Base-by-base conservation (phyloP, 2,888 invertebrate genomes). In the Tenthredo amoena region DNA sequence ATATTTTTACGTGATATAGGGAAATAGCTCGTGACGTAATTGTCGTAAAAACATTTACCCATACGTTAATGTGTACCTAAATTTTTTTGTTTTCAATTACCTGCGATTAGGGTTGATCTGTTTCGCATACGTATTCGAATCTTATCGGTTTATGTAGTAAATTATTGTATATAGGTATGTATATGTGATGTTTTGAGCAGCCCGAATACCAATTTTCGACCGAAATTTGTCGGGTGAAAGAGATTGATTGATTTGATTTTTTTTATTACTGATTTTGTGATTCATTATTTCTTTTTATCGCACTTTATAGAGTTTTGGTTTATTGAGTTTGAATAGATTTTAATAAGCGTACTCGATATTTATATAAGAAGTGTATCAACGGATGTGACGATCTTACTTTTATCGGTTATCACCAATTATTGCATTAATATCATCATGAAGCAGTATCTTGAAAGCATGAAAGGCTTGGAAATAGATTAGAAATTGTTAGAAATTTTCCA, bases 31-130 rank as follows among this genome's bases (percentile, higher is more conserved):
- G 26, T 43, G 43, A 47, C 21, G 76, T 47, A 76, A 47, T 76
- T 76, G 21, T 12, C 26, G 76, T 47, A 26, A 43, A 76, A 76
- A 76, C 76, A 76, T 76, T 47, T 47, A 76, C 43, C 47, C 76
- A 72, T 21, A 72, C 40, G 37, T 72, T n/a, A 10, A 26, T 31
- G 18, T 26, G 7, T 47, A 12, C 47, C 21, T 5, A 76, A 26
- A 18, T 47, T 47, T 50, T 76, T 76, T 50, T 31, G 2, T 26
- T 47, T 43, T n/a, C 10, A 10, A 37, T 74, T 74, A 21, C n/a
- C n/a, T 21, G 21, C 72, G 7, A 74, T 55, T 55, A 6, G 55
- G 55, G 21, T 18, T 74, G 34, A 76, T 72, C 34, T n/a, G 40
- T 31, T 37, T 40, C 71, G 71, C 37, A 72, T 5, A 47, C 47